Conservation (phyloP, 2,113 vertebrate species). For the Tylochromis polylepis region DNA sequence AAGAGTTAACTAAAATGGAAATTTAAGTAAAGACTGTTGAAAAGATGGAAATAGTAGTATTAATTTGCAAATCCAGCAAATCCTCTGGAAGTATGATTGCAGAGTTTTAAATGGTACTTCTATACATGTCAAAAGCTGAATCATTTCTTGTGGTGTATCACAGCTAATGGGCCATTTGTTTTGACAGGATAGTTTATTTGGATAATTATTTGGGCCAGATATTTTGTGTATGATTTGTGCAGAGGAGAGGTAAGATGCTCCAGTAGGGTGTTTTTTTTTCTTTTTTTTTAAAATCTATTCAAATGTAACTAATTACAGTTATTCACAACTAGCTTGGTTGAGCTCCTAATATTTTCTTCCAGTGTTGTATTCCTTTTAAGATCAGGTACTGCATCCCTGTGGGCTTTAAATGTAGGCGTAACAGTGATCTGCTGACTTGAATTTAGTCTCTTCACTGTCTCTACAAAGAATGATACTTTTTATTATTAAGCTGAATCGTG, state of each 20-base stretch:
- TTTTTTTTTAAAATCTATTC: background rate
- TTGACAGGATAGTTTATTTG: background rate
- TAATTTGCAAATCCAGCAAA: background rate
- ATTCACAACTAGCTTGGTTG: background rate
- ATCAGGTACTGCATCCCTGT: background rate
- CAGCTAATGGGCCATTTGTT: slow-evolving; percentile 11
- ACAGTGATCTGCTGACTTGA: background rate
- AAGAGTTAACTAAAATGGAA: background rate
- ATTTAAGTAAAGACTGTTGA: background rate
- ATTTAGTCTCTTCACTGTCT: background rate
- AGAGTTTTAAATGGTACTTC: background rate
- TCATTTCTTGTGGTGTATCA: background rate
- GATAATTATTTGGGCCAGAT: background rate
- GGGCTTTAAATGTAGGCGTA: background rate
- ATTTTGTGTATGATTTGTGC: background rate
- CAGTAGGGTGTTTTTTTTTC: background rate
- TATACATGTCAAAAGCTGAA: background rate
- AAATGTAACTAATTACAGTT: background rate
- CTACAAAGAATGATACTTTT: background rate
- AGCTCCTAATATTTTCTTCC: background rate
- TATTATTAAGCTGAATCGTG: background rate
- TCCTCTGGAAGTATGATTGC: background rate
- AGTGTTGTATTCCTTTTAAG: background rate
- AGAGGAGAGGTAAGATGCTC: background rate
- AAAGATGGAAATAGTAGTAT: background rate